Base-by-base conservation (phyloP, 2,797 vertebrate genomes). In the Chelon auratus region DNA sequence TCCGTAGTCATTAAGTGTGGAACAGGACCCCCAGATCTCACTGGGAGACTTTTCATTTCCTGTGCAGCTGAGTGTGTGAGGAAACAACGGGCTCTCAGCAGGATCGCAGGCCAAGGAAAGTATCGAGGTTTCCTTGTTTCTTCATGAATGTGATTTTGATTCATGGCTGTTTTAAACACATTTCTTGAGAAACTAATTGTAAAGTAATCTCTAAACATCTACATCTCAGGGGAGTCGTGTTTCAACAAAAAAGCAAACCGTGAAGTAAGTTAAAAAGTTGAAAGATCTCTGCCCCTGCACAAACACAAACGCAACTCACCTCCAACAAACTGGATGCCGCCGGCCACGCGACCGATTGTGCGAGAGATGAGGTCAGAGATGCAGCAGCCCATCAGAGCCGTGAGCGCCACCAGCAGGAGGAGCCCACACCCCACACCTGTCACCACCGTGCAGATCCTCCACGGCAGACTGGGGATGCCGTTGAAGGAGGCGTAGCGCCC, bases 281-380 rank as follows among this genome's bases (percentile, higher is more conserved):
- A 26, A 26, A 26, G 24, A 26, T 18, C 15, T 33, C 9, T 22
- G 36, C 26, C 9, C 22, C 6, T 54, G 37, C 54, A 33, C 22
- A 24, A 43, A 1, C 30, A 33, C 30, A 33, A 4, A 26, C 24
- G 8, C 4, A 2, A 95, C 97, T 97, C 93, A 99, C 97, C 97
- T 77, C 97, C 98, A 15, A 99, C 93, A 76, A 99, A 99, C 92
- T 99, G 98, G 87, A 99, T 96, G 64, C 97, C 97, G 66, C 97
- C 97, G 4, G 97, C 97, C 85, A 97, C 97, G 33, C 97, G 95
- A 47, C 97, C 97, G 39, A 99, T 96, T 0, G 96, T 97, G 81
- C 97, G 95, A 50, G 98, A 99, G 95, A 99, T 97, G 87, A 99
- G 96, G 87, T 99, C 97, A 0, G 97, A 97, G 85, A 99, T 95